These are phyloP conservation scores for Drosophila quadrilineata DNA, from an alignment of 1,140 invertebrate genomes.

Conservation along the genomic window DNA sequence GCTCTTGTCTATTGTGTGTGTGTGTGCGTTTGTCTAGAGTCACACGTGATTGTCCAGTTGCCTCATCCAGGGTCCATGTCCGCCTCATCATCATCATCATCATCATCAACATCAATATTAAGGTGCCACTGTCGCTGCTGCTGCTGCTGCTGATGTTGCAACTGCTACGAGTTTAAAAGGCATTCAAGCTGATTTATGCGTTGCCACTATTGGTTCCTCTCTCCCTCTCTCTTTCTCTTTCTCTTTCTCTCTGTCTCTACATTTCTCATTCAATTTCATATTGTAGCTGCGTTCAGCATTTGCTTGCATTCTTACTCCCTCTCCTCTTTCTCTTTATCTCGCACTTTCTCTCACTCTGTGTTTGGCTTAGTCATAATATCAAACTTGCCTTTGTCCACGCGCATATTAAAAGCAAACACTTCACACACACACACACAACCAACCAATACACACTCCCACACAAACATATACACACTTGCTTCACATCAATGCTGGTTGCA, in stretches of 20 bases:
- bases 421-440: conserved; percentile 6
- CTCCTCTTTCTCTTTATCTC: neutral
- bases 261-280: neutral
- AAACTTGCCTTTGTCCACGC: too few species aligned
- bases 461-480: neutral
- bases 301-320: neutral
- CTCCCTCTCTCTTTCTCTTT: neutral
- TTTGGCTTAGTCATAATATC: neutral
- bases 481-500: neutral
- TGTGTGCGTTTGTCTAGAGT: too few species aligned
- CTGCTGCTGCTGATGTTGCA: conserved; percentile 25
- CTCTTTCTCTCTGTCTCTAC: conserved; percentile 2
- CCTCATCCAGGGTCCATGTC: neutral
- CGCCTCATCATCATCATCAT: neutral
- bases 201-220: conserved; percentile 13
- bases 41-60: conserved; percentile 14
- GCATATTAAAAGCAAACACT: conserved; percentile 13
- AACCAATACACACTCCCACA: conserved; percentile 4
- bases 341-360: neutral
- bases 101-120: neutral
- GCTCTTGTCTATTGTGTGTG: neutral
- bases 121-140: conserved; percentile 33
- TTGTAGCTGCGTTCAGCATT: conserved; percentile 1
- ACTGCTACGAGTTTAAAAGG: conserved; percentile 17
- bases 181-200: conserved; percentile 63